Conservation (phyloP, 2,888 invertebrate genomes). For the Brachynemurus nebulosus region DNA sequence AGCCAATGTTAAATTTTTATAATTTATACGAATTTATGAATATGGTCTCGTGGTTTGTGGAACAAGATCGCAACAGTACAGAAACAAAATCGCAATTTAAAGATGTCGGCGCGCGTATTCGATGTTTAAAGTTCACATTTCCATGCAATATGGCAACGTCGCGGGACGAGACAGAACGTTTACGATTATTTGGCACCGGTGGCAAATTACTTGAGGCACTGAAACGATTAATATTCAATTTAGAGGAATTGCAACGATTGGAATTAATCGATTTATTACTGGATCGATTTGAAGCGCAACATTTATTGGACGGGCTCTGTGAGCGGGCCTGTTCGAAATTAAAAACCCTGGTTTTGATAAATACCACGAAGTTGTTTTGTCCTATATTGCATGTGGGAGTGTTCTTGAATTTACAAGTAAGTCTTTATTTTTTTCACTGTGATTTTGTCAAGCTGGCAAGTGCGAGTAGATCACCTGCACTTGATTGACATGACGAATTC, state of each 20-base stretch:
- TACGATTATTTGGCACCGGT: constrained; percentile 63
- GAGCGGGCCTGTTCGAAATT: constrained; percentile 48
- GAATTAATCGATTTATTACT: constrained; percentile 62
- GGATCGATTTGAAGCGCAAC: constrained; percentile 52
- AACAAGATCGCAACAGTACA: constrained; percentile 29
- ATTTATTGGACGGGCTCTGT: constrained; percentile 58
- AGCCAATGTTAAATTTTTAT: constrained; percentile 63
- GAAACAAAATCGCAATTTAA: constrained; percentile 22
- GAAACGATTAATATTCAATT: constrained; percentile 51
- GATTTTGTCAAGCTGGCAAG: too few species aligned
- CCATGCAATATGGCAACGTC: constrained; percentile 57
- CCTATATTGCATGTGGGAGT: constrained; percentile 61
- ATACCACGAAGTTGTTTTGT: constrained; percentile 54
- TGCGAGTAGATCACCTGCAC: too few species aligned
- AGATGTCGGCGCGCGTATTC: constrained; percentile 43
- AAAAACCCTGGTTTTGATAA: constrained; percentile 49
- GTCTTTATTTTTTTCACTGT: neutral
- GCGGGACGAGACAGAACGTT: constrained; percentile 43
- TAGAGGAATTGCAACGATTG: constrained; percentile 45
- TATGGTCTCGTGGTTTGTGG: constrained; percentile 60
- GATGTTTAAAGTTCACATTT: constrained; percentile 53
- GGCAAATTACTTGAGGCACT: constrained; percentile 49
- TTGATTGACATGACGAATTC: too few species aligned
- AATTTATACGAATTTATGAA: constrained; percentile 76
- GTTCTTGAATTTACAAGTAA: constrained; percentile 56